Conservation (phyloP, 2,888 invertebrate genomes). For the Labia minor region DNA sequence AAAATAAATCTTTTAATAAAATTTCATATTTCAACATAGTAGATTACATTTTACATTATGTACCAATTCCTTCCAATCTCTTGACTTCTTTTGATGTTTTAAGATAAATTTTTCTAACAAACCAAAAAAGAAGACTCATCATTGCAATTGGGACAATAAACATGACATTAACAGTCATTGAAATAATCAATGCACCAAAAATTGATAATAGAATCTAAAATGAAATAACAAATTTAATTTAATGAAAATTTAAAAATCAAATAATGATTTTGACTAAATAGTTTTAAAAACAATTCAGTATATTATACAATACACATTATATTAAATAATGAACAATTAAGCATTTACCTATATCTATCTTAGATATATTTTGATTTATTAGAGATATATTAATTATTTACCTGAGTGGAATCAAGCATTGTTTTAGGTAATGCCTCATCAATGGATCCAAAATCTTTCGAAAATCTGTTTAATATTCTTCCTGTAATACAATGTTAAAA, state of each 20-base stretch:
- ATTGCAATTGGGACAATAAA: conserved; percentile 1
- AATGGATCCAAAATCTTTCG: conserved; percentile 42
- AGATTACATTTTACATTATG: conserved; percentile 36
- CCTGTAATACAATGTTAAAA: no score
- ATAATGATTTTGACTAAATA: no score
- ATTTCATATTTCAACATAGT: neutral
- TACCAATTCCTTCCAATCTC: conserved; percentile 68
- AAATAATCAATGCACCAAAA: neutral
- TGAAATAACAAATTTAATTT: no score
- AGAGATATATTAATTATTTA: conserved; percentile 22
- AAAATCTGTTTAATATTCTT: conserved; percentile 41
- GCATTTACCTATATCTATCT: neutral
- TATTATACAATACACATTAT: no score
- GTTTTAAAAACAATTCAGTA: no score
- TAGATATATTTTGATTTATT: neutral
- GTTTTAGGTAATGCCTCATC: conserved; percentile 33
- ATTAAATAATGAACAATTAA: conserved; percentile 19
- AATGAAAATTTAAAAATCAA: no score
- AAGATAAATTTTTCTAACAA: neutral
- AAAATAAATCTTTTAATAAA: no score
- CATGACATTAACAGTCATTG: neutral
- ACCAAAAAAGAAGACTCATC: conserved; percentile 9
- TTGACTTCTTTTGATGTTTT: conserved; percentile 60
- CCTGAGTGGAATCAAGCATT: conserved; percentile 29
- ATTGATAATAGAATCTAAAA: conserved; percentile 14